phyloP scores from a whole-genome alignment of 2,797 vertebrate genomes.

The Lophura swinhoii region DNA sequence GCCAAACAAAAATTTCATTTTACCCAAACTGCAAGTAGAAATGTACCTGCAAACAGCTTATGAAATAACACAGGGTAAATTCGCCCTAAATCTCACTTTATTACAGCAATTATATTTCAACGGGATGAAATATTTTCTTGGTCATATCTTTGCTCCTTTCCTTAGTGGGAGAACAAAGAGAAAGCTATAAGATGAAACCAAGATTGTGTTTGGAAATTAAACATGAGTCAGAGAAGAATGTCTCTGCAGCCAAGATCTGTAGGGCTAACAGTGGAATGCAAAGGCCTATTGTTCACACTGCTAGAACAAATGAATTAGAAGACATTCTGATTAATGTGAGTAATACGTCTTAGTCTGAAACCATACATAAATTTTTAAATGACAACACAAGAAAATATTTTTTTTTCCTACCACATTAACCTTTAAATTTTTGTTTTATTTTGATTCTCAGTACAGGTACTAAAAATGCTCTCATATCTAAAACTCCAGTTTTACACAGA shows the following conservation, averaged over 20 bases:
- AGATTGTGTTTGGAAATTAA: not conserved
- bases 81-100: not conserved
- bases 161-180: not conserved
- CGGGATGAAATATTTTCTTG: not conserved
- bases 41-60: not conserved
- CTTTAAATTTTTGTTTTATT: not conserved
- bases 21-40: not conserved
- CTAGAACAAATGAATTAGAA: not conserved
- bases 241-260: not conserved
- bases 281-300: not conserved
- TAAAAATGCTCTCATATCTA: not conserved
- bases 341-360: not conserved
- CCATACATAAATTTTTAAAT: not conserved
- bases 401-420: not conserved
- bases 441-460: not conserved
- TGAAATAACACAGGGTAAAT: not conserved
- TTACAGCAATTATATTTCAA: not conserved
- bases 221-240: not conserved
- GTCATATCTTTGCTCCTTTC: not conserved
- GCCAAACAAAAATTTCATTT: not conserved
- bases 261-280: not conserved
- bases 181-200: not conserved
- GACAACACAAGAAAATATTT: not conserved
- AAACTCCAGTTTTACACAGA: not conserved
- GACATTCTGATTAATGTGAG: not conserved